A percentile compares a stretch with the other conserved stretches of the same genome.
Conservation (phyloP, 2,113 vertebrate genomes). For the Sinocyclocheilus rhinocerous region DNA sequence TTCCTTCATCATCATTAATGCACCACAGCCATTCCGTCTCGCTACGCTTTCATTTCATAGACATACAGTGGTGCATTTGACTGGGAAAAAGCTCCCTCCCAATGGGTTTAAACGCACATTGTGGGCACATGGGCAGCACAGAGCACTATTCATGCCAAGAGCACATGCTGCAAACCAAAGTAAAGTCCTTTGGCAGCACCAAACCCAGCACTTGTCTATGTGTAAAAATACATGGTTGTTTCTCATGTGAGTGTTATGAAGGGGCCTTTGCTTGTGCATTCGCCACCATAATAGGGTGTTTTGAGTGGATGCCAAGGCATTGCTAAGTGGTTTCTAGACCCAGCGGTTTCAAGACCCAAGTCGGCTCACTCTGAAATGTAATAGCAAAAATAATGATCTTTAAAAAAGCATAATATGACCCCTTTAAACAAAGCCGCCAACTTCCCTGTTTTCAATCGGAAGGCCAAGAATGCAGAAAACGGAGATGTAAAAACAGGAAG, state of each 20-base stretch:
- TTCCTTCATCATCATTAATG: constrained; percentile 4
- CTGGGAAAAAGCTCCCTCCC: neutral
- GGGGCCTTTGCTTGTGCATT: neutral
- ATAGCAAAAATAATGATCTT: neutral
- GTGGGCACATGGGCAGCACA: constrained; percentile 12
- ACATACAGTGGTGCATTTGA: constrained; percentile 13
- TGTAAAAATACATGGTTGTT: constrained; percentile 17
- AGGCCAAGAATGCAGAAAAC: constrained; percentile 38
- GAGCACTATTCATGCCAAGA: constrained; percentile 24
- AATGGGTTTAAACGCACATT: constrained; percentile 1
- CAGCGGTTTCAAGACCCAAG: neutral
- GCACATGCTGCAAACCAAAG: constrained; percentile 18
- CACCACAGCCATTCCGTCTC: neutral
- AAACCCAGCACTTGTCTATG: neutral
- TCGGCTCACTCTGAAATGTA: neutral
- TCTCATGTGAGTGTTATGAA: constrained; percentile 13
- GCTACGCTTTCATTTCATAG: constrained; percentile 27
- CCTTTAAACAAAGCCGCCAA: constrained; percentile 4
- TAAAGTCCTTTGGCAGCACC: constrained; percentile 5
- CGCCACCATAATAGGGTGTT: neutral
- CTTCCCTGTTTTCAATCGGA: constrained; percentile 35
- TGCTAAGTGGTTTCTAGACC: neutral
- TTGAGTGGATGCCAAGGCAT: neutral
- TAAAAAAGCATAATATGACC: no score
- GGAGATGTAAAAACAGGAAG: constrained; percentile 63